Base-by-base conservation (phyloP, 1,140 invertebrate species). In the Coenobita brevimanus region DNA sequence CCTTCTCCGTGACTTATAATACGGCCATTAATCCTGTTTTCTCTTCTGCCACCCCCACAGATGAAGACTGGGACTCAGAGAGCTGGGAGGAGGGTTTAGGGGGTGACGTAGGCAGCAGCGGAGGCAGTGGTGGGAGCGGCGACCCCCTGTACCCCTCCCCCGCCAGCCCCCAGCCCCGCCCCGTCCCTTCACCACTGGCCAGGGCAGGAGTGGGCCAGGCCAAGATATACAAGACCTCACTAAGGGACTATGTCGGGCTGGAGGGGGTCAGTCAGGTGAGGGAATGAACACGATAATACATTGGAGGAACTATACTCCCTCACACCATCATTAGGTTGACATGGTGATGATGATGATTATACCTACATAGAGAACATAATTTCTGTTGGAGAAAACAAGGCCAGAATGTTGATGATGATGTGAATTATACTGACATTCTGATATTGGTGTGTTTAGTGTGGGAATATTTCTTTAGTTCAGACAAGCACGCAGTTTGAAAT, bases 181-280 rank as follows among this genome's bases (percentile, higher is more conserved):
- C 24, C 71, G 10, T 17, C 33, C 30, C 17, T 3, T 17, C 41
- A n/a, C 30, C 17, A 30, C 76, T 57, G 15, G n/a, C 76, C 33
- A 17, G 82, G 38, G 60, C 90, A 27, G 43, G 36, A 3, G 60
- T 89, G 33, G 43, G 36, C 6, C 90, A 85, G n/a, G 90, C 91
- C 1, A 90, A 91, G 80, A 91, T 92, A n/a, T 91, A 91, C 54
- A 89, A 91, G 57, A 90, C 90, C 17, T 92, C 91, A 6, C 85
- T 92, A 21, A 91, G 81, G 88, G 91, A 92, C 57, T 92, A 92
- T 69, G 91, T 91, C 41, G 91, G 91, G 27, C 82, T 92, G 24
- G 91, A 92, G 89, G 91, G 91, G 76, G 91, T 92, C 88, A 90
- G 91, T 82, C 3, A n/a, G 79, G 13, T 3, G n/a, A n/a, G n/a